Conservation (phyloP, 2,113 vertebrate genomes). For the Phycodurus eques region DNA sequence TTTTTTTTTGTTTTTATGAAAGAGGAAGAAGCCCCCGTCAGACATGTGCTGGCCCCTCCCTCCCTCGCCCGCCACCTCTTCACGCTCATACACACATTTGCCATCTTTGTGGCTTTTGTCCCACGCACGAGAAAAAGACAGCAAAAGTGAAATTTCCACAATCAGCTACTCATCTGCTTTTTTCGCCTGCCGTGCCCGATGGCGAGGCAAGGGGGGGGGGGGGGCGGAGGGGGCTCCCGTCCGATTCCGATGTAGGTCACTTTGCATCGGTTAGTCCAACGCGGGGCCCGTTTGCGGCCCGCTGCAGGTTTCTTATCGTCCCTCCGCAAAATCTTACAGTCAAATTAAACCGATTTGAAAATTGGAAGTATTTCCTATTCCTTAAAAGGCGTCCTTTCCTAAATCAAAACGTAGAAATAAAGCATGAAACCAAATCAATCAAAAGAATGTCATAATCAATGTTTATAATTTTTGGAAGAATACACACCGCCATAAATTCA, state of each 20-base stretch:
- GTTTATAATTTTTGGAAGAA: no score
- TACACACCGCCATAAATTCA: no score
- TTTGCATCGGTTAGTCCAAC: constrained; percentile 64
- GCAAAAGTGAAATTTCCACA: constrained; percentile 81
- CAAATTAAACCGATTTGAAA: no score
- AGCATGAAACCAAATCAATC: no score
- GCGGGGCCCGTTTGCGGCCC: constrained; percentile 50
- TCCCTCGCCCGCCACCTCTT: constrained; percentile 42
- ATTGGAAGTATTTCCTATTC: no score
- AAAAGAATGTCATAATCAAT: no score
- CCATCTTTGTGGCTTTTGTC: constrained; percentile 63
- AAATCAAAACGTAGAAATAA: no score
- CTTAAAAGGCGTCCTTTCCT: no score
- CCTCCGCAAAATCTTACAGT: background rate
- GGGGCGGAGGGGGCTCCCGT: constrained; percentile 48
- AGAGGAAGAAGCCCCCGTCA: constrained; percentile 71
- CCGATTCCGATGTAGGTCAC: constrained; percentile 86
- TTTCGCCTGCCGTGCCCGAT: constrained; percentile 45
- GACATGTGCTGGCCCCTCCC: constrained; percentile 55
- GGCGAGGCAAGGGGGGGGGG: background rate
- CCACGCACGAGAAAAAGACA: constrained; percentile 58
- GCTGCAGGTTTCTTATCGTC: background rate
- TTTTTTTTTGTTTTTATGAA: constrained; percentile 78
- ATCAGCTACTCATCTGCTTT: constrained; percentile 81
- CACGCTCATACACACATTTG: constrained; percentile 4